These are phyloP conservation scores for Cacoxenus indagator DNA, from an alignment of 2,888 invertebrate species.

Conservation along the genomic window DNA sequence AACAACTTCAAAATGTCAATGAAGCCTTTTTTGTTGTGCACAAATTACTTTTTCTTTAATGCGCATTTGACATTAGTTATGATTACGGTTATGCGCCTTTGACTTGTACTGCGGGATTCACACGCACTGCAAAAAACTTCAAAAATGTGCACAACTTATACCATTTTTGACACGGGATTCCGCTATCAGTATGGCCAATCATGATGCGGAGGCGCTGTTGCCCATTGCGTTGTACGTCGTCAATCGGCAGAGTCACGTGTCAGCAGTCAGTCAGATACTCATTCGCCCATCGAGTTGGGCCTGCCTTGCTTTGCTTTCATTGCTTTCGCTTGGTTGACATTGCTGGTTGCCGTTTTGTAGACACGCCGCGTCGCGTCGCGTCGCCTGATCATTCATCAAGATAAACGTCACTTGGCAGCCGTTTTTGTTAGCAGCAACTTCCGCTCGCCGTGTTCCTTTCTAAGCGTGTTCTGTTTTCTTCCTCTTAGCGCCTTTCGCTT, in stretches of 20 bases:
- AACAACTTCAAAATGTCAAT: neutral
- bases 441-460: slow-evolving; percentile 20
- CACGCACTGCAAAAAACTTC: neutral
- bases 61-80: slow-evolving; percentile 4
- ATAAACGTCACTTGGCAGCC: slow-evolving; percentile 46
- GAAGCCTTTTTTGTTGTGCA: neutral
- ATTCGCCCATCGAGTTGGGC: neutral
- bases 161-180: slow-evolving; percentile 6
- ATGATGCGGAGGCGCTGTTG: neutral
- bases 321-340: neutral
- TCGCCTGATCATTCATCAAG: slow-evolving; percentile 57
- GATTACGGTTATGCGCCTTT: neutral
- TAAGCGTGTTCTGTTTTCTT: slow-evolving; percentile 17
- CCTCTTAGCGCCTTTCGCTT: slow-evolving; percentile 55
- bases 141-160: neutral
- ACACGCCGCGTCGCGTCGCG: too few relatives aligned
- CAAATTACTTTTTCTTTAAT: neutral
- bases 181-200: slow-evolving; percentile 11
- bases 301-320: neutral
- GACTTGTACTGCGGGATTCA: neutral
- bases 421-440: slow-evolving; percentile 24
- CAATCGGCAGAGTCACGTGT: slow-evolving; percentile 48
- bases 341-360: neutral
- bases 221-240: neutral
- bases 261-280: slow-evolving; percentile 44